Evolutionary conservation across 2,113 vertebrate genomes (phyloP).

Genomic region (Sterrhoptilus dennistouni): DNA sequence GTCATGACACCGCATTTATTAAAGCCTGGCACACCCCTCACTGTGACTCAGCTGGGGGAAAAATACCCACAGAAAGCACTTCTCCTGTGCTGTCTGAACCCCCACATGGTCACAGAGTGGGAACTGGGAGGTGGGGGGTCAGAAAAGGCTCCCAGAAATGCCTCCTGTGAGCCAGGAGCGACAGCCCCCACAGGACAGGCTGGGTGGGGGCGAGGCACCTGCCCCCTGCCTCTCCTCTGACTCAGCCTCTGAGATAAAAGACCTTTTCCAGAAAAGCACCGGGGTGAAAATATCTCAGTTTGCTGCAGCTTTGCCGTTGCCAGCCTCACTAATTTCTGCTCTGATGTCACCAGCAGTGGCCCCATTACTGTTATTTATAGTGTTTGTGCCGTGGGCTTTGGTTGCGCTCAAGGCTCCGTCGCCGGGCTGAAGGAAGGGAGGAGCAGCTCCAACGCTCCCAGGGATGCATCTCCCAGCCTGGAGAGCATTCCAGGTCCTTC

Average conservation of each 20-base stretch:
- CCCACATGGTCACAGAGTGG: background rate
- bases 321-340: conserved; percentile 18
- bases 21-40: background rate
- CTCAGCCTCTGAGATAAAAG: background rate
- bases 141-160: background rate
- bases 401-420: background rate
- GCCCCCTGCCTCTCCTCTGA: background rate
- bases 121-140: background rate
- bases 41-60: background rate
- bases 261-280: conserved; percentile 4
- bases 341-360: conserved; percentile 42
- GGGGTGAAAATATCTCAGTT: background rate
- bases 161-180: background rate
- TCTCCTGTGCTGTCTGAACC: background rate
- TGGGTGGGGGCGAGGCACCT: background rate
- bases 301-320: conserved; percentile 17
- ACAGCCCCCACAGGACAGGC: background rate
- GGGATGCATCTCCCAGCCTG: background rate
- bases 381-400: conserved; percentile 40
- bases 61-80: background rate
- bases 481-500: background rate
- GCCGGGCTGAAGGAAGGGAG: background rate
- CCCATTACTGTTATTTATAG: conserved; percentile 54
- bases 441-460: background rate
- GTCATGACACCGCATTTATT: background rate